Evolutionary conservation across 2,113 vertebrate species (phyloP).

Genomic region (Poeciliopsis retropinna): DNA sequence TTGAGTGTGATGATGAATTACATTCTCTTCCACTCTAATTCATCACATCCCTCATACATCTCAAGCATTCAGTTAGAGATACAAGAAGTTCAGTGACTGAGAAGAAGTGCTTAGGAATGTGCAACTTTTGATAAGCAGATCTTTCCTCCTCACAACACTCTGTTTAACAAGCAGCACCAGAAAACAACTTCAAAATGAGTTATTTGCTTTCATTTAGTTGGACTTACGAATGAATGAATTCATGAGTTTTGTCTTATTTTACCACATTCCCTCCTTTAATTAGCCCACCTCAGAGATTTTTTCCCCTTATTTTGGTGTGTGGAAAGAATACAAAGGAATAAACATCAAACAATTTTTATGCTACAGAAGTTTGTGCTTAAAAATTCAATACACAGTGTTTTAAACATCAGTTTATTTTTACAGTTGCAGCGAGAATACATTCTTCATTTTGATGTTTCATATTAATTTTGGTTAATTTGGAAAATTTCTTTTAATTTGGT

Average conservation of each 20-base stretch:
- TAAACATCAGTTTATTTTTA: no score
- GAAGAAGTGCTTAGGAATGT: slow-evolving; percentile 31
- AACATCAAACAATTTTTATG: background rate
- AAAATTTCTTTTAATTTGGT: no score
- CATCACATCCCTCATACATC: background rate
- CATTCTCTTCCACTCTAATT: slow-evolving; percentile 1
- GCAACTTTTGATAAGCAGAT: slow-evolving; percentile 35
- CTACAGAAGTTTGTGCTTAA: background rate
- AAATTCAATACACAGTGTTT: background rate
- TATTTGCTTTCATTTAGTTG: slow-evolving; percentile 14
- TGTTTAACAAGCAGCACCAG: slow-evolving; percentile 52
- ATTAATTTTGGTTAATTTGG: no score
- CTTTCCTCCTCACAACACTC: slow-evolving; percentile 46
- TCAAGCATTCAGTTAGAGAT: slow-evolving; percentile 8
- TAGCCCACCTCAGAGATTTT: background rate
- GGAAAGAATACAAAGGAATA: background rate
- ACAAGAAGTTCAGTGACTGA: slow-evolving; percentile 23
- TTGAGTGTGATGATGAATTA: slow-evolving; percentile 8
- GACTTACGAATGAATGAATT: background rate
- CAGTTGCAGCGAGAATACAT: background rate
- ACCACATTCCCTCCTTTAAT: background rate
- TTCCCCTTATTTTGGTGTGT: background rate
- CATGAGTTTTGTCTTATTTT: background rate
- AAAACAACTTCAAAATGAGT: slow-evolving; percentile 31
- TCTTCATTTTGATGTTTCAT: no score